Evolutionary conservation across 2,888 invertebrate species (phyloP).

Genomic region (Ferrisia virgata): DNA sequence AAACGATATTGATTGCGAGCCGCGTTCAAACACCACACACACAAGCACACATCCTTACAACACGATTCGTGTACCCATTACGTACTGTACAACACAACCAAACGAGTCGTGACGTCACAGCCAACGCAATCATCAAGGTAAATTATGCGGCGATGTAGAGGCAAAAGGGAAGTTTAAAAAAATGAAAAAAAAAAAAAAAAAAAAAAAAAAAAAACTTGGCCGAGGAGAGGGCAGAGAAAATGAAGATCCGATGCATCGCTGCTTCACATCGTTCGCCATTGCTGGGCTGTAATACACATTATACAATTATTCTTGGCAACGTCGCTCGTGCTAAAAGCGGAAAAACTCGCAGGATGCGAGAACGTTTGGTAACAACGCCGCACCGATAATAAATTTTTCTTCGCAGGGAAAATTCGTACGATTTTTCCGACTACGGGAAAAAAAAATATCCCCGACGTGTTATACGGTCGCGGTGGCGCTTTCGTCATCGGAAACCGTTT

Average conservation of each 20-base stretch:
- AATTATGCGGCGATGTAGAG: neutral
- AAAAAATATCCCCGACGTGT: neutral
- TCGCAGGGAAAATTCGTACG: neutral
- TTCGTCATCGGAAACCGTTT: neutral
- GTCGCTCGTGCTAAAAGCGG: constrained; percentile 12
- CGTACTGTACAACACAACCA: neutral
- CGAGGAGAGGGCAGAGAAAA: constrained; percentile 1
- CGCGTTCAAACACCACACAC: constrained; percentile 36
- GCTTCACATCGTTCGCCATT: neutral
- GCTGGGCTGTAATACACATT: neutral
- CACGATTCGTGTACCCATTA: neutral
- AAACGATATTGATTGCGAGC: constrained; percentile 45
- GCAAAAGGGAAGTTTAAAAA: constrained; percentile 4
- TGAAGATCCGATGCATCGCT: constrained; percentile 28
- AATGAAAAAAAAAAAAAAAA: constrained; percentile 26
- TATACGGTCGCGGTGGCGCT: neutral
- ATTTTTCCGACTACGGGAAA: neutral
- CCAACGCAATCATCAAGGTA: constrained; percentile 29
- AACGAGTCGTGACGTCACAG: constrained; percentile 35
- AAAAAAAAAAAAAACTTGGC: constrained; percentile 11
- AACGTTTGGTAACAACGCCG: neutral
- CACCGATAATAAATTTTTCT: neutral
- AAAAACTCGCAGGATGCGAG: constrained; percentile 23
- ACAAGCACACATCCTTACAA: neutral
- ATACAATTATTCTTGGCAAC: constrained; percentile 30